These are phyloP conservation scores for Aradophagus sp. DNA, from an alignment of 1,140 invertebrate species.

Conservation along the genomic window DNA sequence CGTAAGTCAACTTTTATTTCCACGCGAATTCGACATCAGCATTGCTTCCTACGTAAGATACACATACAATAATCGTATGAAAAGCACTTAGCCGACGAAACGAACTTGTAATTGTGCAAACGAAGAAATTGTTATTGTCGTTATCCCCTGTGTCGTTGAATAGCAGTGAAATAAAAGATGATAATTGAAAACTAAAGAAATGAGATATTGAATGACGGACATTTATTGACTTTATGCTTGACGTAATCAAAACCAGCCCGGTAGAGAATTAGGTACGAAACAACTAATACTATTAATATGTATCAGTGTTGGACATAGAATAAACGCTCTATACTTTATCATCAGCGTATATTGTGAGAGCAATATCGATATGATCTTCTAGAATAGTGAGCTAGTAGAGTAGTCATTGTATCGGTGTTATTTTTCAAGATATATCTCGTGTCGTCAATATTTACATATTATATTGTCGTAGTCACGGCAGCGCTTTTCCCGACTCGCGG, in stretches of 20 bases:
- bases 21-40: too few species aligned
- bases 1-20: too few species aligned
- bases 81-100: slow-evolving; percentile 14
- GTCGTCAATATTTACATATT: slow-evolving; percentile 69
- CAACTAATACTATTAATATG: slow-evolving; percentile 73
- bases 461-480: slow-evolving; percentile 71
- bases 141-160: slow-evolving; percentile 48
- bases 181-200: slow-evolving; percentile 53
- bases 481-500: slow-evolving; percentile 53
- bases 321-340: slow-evolving; percentile 72
- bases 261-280: slow-evolving; percentile 74
- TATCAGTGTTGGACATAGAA: slow-evolving; percentile 74
- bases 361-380: slow-evolving; percentile 70
- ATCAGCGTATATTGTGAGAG: slow-evolving; percentile 72
- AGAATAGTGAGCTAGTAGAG: slow-evolving; percentile 74
- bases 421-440: slow-evolving; percentile 69
- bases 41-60: too few species aligned
- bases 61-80: slow-evolving; percentile 39
- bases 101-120: slow-evolving; percentile 47
- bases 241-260: slow-evolving; percentile 74
- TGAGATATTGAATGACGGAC: slow-evolving; percentile 49
- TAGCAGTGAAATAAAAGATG: slow-evolving; percentile 44
- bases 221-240: slow-evolving; percentile 65
- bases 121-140: slow-evolving; percentile 47
- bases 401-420: slow-evolving; percentile 75